These are phyloP conservation scores for Cerceris ruficornis DNA, from an alignment of 2,888 invertebrate species.

Conservation along the genomic window DNA sequence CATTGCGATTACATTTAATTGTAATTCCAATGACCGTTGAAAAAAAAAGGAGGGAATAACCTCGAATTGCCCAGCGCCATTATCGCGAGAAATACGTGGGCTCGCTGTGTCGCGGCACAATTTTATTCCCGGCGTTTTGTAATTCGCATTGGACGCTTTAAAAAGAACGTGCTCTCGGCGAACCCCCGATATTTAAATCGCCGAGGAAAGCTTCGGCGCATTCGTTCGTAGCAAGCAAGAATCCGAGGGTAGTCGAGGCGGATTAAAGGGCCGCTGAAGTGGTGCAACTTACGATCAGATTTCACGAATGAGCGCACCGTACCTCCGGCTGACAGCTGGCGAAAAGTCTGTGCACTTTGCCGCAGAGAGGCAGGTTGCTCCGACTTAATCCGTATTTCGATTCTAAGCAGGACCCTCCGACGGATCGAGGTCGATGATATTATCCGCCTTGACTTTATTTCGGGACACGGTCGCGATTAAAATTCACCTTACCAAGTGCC, in stretches of 20 bases:
- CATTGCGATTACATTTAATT: too few species aligned
- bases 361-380: slow-evolving; percentile 56
- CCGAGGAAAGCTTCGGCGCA: slow-evolving; percentile 39
- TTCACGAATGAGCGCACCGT: slow-evolving; percentile 71
- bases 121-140: slow-evolving; percentile 34
- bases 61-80: too few species aligned
- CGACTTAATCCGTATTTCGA: slow-evolving; percentile 65
- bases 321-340: slow-evolving; percentile 70
- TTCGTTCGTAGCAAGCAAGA: slow-evolving; percentile 65
- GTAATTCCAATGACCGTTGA: not conserved
- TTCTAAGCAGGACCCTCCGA: slow-evolving; percentile 58
- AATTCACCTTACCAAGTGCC: slow-evolving; percentile 65
- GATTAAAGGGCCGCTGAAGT: slow-evolving; percentile 70
- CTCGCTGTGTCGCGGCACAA: not conserved
- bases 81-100: too few species aligned
- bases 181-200: slow-evolving; percentile 54
- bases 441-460: slow-evolving; percentile 66
- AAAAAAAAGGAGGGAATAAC: not conserved
- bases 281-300: slow-evolving; percentile 73
- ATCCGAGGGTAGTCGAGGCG: slow-evolving; percentile 59
- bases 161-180: slow-evolving; percentile 38
- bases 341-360: slow-evolving; percentile 66
- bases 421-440: slow-evolving; percentile 63
- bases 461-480: slow-evolving; percentile 68
- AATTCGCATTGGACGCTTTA: slow-evolving; percentile 28